A percentile compares a stretch with the other conserved stretches of the same genome.
Evolutionary conservation across 2,113 vertebrate genomes (phyloP).

Genomic region (Mesocricetus auratus): DNA sequence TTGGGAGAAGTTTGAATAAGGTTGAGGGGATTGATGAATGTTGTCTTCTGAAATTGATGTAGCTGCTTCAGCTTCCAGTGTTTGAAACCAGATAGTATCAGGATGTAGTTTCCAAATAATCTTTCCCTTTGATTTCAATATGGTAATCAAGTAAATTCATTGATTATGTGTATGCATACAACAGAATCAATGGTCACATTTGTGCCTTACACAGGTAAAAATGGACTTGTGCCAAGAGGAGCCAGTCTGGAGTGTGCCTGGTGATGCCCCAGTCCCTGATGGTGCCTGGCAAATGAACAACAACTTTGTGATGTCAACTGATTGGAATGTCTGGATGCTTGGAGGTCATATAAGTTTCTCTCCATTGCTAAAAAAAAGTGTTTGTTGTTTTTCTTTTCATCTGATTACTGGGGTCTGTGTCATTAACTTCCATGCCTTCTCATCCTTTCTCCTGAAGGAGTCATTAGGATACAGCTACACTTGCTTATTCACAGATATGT

Average conservation of each 20-base stretch:
- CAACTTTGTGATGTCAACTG: no score
- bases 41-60: background rate
- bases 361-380: no score
- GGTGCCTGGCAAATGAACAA: no score
- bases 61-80: background rate
- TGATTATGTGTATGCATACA: background rate
- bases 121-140: background rate
- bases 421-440: no score
- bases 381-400: no score
- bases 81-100: background rate
- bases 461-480: no score
- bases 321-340: no score
- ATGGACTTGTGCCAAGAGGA: background rate
- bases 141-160: background rate
- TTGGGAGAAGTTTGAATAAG: background rate
- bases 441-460: no score
- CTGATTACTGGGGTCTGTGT: no score
- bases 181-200: background rate
- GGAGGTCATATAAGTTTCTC: no score
- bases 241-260: no score
- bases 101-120: background rate
- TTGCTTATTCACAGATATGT: background rate
- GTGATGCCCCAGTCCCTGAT: no score
- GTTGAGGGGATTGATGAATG: background rate
- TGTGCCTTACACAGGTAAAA: background rate